Percentiles rank a stretch among this genome's conserved stretches.
These are phyloP conservation scores for Acleris literana DNA, from an alignment of 2,888 invertebrate genomes.

Conservation along the genomic window DNA sequence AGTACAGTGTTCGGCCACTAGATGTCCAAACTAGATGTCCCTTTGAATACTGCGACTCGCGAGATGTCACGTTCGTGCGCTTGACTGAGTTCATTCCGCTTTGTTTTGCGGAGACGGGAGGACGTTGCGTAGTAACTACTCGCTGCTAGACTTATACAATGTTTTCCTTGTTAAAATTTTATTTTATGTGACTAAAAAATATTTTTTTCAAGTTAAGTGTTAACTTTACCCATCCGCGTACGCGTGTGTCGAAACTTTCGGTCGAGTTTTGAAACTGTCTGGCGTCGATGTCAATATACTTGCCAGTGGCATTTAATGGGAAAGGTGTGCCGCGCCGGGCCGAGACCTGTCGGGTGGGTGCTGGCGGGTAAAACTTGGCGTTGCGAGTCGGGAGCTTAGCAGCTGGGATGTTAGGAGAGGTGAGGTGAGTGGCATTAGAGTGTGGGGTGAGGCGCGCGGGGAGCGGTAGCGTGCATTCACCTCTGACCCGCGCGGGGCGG, in stretches of 20 bases:
- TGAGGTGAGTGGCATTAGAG: constrained; percentile 72
- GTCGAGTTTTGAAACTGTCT: constrained; percentile 49
- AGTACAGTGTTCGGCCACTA: constrained; percentile 45
- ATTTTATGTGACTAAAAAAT: constrained; percentile 68
- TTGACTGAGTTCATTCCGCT: constrained; percentile 71
- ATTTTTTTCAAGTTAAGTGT: constrained; percentile 59
- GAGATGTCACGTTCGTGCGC: constrained; percentile 58
- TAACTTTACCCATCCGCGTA: constrained; percentile 55
- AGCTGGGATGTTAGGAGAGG: constrained; percentile 56
- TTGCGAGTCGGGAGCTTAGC: constrained; percentile 37
- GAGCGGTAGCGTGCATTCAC: constrained; percentile 73
- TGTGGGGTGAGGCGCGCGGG: constrained; percentile 49
- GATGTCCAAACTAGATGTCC: constrained; percentile 60
- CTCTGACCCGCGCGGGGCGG: constrained; percentile 80
- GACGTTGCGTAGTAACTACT: constrained; percentile 57
- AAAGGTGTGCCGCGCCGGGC: constrained; percentile 80
- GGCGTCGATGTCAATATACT: constrained; percentile 80
- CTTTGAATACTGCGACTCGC: constrained; percentile 57
- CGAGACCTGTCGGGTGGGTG: constrained; percentile 76
- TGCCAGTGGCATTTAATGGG: constrained; percentile 82
- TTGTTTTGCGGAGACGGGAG: constrained; percentile 82
- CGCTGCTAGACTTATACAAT: constrained; percentile 66
- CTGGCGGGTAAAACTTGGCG: constrained; percentile 52
- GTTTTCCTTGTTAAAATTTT: constrained; percentile 68
- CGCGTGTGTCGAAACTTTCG: constrained; percentile 64